Percentiles rank a stretch among this genome's conserved stretches.
phyloP scores from a whole-genome alignment of 2,113 vertebrate genomes.

The Microtus oregoni region DNA sequence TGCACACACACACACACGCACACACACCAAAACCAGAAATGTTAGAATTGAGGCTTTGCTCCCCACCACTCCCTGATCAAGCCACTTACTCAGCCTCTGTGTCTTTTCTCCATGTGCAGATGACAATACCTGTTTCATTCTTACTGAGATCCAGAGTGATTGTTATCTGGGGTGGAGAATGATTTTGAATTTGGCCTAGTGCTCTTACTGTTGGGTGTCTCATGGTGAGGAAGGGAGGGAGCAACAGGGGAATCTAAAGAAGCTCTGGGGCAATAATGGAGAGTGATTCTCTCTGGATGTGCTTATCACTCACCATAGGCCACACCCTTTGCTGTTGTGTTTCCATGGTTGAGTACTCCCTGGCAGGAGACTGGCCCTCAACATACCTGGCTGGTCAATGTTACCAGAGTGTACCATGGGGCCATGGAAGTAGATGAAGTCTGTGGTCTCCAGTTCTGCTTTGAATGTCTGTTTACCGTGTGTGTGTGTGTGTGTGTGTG shows the following conservation, averaged over 20 bases:
- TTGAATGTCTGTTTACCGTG: background rate
- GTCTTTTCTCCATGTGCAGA: background rate
- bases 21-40: background rate
- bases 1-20: background rate
- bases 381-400: background rate
- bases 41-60: background rate
- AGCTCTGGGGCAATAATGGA: no score
- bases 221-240: background rate
- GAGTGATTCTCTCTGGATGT: background rate
- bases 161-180: background rate
- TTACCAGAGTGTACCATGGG: background rate
- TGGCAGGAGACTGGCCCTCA: background rate
- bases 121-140: background rate
- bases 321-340: background rate
- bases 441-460: background rate
- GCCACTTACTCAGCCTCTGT: background rate
- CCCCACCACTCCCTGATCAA: background rate
- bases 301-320: background rate
- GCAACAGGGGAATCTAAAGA: background rate
- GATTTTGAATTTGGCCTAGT: background rate
- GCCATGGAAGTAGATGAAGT: background rate
- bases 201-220: background rate
- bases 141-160: background rate
- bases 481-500: background rate
- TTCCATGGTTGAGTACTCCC: background rate